Conservation (phyloP, 2,797 vertebrate species). For the Crenuchus spilurus region DNA sequence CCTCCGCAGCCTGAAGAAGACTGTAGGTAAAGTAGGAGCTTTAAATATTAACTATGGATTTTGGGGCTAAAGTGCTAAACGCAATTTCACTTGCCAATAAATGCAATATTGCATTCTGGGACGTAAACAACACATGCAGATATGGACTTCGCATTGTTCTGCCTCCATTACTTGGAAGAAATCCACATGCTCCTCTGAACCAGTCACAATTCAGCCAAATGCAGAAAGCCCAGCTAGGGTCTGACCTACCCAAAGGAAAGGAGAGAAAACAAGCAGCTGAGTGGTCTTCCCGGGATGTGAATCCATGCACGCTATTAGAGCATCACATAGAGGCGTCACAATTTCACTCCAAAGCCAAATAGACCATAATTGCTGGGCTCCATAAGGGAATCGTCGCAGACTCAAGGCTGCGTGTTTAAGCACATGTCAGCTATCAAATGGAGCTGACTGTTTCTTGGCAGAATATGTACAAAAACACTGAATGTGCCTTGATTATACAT, state of each 20-base stretch:
- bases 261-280: background rate
- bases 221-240: background rate
- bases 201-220: background rate
- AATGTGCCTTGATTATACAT: constrained; percentile 25
- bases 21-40: too few relatives aligned
- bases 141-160: background rate
- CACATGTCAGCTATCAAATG: constrained; percentile 20
- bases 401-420: constrained; percentile 27
- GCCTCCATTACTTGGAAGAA: constrained; percentile 12
- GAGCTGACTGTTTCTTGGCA: constrained; percentile 25
- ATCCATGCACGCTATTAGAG: background rate
- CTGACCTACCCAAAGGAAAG: background rate
- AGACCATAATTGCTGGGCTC: constrained; percentile 28
- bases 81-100: too few relatives aligned
- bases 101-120: background rate
- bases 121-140: background rate
- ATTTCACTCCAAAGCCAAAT: constrained; percentile 33
- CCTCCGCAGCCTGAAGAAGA: too few relatives aligned
- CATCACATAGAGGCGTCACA: constrained; percentile 37
- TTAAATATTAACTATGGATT: too few relatives aligned
- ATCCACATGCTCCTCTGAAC: background rate
- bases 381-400: constrained; percentile 16
- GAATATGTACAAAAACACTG: constrained; percentile 1
- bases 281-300: background rate
- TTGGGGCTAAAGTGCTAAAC: too few relatives aligned